Evolutionary conservation across 2,797 vertebrate species (phyloP).

Genomic region (Mus spretus): DNA sequence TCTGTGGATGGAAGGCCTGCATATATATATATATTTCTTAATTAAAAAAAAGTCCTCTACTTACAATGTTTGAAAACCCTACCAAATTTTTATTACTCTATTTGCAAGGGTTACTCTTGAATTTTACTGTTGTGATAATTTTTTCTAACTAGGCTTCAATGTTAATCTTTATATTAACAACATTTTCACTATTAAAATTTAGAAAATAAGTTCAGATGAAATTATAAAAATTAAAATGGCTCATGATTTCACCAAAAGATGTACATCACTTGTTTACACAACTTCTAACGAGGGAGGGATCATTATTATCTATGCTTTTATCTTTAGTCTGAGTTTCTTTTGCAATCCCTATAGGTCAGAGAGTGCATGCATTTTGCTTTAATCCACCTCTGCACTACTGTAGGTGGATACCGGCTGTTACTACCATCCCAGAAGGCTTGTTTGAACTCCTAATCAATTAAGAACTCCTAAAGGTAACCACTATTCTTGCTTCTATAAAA

Average conservation of each 20-base stretch:
- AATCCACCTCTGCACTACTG: not conserved
- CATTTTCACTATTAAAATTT: not conserved
- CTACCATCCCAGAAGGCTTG: not conserved
- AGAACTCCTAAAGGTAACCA: not conserved
- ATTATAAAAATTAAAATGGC: slow-evolving; percentile 1
- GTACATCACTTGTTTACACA: slow-evolving; percentile 3
- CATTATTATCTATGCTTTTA: not conserved
- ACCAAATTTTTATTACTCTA: slow-evolving; percentile 36
- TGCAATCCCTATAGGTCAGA: not conserved
- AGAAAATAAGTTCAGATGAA: not conserved
- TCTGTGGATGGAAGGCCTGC: not conserved
- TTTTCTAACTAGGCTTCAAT: slow-evolving; percentile 15
- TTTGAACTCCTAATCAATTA: not conserved
- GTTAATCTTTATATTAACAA: not conserved
- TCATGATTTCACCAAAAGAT: not conserved
- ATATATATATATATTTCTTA: not conserved
- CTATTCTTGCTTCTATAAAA: not conserved
- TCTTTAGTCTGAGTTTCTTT: slow-evolving; percentile 12
- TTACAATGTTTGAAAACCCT: not conserved
- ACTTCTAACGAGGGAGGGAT: not conserved
- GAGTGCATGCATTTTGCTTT: not conserved
- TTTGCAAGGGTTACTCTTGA: slow-evolving; percentile 31
- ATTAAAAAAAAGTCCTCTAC: slow-evolving; percentile 48
- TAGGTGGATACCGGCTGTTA: not conserved
- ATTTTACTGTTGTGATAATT: slow-evolving; percentile 22